A percentile compares a stretch with the other conserved stretches of the same genome.
These are phyloP conservation scores for Chaunax sp. DNA, from an alignment of 2,797 vertebrate species.

Conservation along the genomic window DNA sequence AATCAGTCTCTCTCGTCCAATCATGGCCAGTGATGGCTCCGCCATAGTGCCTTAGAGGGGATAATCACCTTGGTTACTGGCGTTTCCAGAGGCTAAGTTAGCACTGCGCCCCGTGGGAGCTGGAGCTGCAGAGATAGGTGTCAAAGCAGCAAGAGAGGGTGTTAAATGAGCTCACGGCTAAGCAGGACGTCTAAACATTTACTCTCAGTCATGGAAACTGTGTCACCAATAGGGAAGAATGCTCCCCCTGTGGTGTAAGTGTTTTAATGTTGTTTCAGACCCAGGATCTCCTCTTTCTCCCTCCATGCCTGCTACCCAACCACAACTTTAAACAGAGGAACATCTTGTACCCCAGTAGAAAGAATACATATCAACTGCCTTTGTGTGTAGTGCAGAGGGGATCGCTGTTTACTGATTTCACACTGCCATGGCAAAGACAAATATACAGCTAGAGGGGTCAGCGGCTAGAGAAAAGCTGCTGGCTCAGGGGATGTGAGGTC, in stretches of 20 bases:
- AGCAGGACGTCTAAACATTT: constrained; percentile 64
- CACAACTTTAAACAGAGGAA: constrained; percentile 45
- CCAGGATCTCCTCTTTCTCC: constrained; percentile 13
- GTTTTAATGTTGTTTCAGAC: constrained; percentile 47
- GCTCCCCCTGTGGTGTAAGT: constrained; percentile 47
- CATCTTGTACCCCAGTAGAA: constrained; percentile 25
- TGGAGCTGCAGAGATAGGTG: constrained; percentile 72
- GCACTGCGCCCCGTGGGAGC: constrained; percentile 58
- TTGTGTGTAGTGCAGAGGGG: constrained; percentile 23
- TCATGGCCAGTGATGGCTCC: constrained; percentile 61
- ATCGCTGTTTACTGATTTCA: constrained; percentile 61
- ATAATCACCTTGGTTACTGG: constrained; percentile 80
- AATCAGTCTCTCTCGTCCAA: constrained; percentile 77
- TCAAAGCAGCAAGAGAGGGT: constrained; percentile 64
- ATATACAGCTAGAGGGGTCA: constrained; percentile 56
- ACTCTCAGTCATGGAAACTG: constrained; percentile 79
- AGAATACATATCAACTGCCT: constrained; percentile 48
- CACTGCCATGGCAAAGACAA: constrained; percentile 62
- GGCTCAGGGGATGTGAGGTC: constrained; percentile 69
- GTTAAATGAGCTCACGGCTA: constrained; percentile 75
- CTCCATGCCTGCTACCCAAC: constrained; percentile 5
- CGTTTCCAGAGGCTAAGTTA: constrained; percentile 69
- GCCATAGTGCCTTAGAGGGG: constrained; percentile 60
- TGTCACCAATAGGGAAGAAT: constrained; percentile 70
- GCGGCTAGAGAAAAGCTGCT: constrained; percentile 59